These are phyloP conservation scores for Uloborus plumipes DNA, from an alignment of 2,888 invertebrate species.

Conservation along the genomic window DNA sequence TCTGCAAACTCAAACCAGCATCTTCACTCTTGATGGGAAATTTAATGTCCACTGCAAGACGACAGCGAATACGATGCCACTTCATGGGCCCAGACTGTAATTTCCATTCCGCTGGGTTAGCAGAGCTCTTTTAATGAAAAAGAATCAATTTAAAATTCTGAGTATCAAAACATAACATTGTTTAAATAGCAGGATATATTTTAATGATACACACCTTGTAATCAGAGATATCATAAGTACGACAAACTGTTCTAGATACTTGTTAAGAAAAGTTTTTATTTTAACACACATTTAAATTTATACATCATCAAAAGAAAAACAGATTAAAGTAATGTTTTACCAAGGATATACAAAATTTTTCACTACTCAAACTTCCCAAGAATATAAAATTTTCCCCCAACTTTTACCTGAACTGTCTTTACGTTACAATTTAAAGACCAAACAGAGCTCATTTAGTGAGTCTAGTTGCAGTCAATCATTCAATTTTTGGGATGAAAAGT, in stretches of 20 bases:
- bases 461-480: too few relatives aligned
- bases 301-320: too few relatives aligned
- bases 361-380: too few relatives aligned
- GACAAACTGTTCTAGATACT: slow-evolving; percentile 76
- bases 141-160: background rate
- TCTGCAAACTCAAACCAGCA: slow-evolving; percentile 76
- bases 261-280: slow-evolving; percentile 29
- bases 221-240: slow-evolving; percentile 77
- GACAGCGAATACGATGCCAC: slow-evolving; percentile 84
- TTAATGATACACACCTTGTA: slow-evolving; percentile 68
- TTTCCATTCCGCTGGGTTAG: slow-evolving; percentile 83
- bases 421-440: too few relatives aligned
- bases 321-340: too few relatives aligned
- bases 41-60: slow-evolving; percentile 82
- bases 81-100: slow-evolving; percentile 79
- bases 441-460: too few relatives aligned
- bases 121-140: slow-evolving; percentile 70
- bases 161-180: background rate
- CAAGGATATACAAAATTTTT: too few relatives aligned
- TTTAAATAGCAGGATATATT: background rate
- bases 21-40: slow-evolving; percentile 79
- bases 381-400: too few relatives aligned
- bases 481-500: too few relatives aligned
- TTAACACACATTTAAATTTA: too few relatives aligned
- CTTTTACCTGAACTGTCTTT: too few relatives aligned